Percentiles rank a stretch among this genome's conserved stretches.
Conservation (phyloP, 2,113 vertebrate species). For the Tylochromis polylepis region DNA sequence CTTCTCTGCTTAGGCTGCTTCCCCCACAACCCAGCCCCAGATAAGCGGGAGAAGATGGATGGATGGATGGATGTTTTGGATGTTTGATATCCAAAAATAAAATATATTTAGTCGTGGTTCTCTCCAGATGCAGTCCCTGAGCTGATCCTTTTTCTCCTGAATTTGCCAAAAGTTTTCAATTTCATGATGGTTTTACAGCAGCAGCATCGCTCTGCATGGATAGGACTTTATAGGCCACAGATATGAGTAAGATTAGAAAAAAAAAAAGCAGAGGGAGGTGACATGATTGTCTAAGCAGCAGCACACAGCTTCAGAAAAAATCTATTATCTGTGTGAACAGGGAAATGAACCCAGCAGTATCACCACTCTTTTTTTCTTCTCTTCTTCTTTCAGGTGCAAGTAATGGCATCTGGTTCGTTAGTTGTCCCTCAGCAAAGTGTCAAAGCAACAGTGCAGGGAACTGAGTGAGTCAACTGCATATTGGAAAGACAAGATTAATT, state of each 20-base stretch:
- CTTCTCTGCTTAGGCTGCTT: no score
- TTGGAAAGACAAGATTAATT: conserved; percentile 41
- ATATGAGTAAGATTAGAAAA: conserved; percentile 34
- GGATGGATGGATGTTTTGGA: no score
- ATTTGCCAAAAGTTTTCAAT: conserved; percentile 11
- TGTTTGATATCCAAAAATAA: background rate
- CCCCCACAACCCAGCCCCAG: no score
- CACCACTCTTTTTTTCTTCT: background rate
- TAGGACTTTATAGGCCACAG: conserved; percentile 12
- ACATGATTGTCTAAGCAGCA: conserved; percentile 22
- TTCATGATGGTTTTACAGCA: background rate
- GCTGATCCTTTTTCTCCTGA: background rate
- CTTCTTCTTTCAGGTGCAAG: conserved; percentile 11
- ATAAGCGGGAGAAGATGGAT: no score
- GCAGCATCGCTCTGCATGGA: background rate
- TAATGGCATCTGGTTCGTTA: conserved; percentile 30
- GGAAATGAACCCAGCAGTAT: conserved; percentile 31
- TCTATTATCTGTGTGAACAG: conserved; percentile 44
- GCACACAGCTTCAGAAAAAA: conserved; percentile 6
- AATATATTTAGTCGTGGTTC: background rate
- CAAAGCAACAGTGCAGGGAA: conserved; percentile 13
- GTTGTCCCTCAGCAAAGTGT: conserved; percentile 40
- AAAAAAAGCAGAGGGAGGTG: background rate
- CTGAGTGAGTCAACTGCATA: conserved; percentile 12
- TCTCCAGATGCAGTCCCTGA: background rate